phyloP scores from a whole-genome alignment of 2,113 vertebrate species.

The Cairina moschata region DNA sequence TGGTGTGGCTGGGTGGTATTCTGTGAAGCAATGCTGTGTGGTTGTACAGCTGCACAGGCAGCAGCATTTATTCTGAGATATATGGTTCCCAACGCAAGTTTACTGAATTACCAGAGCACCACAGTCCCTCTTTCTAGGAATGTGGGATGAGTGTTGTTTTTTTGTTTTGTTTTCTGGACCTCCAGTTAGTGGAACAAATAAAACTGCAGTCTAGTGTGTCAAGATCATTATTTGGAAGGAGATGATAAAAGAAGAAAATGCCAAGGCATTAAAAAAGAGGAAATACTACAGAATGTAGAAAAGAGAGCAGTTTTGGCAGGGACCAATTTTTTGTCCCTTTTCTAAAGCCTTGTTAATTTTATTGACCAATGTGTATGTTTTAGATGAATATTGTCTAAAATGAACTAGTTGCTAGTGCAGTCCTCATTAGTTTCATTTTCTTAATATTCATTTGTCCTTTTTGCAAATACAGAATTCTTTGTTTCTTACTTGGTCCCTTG shows the following conservation, averaged over 20 bases:
- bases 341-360: background rate
- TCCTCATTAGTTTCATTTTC: fast-evolving
- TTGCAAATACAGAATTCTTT: background rate
- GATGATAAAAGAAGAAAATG: background rate
- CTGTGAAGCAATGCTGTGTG: fast-evolving
- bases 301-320: background rate
- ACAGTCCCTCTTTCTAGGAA: background rate
- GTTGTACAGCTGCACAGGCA: fast-evolving
- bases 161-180: background rate
- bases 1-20: fast-evolving
- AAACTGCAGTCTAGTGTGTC: background rate
- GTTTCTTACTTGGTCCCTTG: background rate
- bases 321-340: background rate
- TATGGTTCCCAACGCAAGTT: fast-evolving
- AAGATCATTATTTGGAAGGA: background rate
- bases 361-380: fast-evolving
- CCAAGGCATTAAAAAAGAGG: background rate
- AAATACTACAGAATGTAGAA: background rate
- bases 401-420: background rate
- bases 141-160: background rate
- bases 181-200: background rate
- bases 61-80: background rate
- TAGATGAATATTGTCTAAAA: background rate
- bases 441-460: fast-evolving
- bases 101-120: background rate